Percentiles rank a stretch among this genome's conserved stretches.
Evolutionary conservation across 2,113 vertebrate species (phyloP).

Genomic region (Hemibagrus wyckioides): DNA sequence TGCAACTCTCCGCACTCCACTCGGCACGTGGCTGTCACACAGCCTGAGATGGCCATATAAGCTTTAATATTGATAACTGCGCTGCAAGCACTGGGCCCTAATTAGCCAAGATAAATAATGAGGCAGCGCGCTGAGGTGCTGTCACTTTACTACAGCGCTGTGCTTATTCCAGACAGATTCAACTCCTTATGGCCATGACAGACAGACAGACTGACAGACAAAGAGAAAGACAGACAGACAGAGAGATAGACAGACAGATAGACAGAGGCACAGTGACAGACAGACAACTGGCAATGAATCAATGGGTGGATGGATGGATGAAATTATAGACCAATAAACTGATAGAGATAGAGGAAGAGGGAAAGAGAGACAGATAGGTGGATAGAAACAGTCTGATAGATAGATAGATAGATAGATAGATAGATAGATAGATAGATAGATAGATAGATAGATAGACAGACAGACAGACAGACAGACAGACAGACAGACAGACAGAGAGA

Average conservation of each 20-base stretch:
- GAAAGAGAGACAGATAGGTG: too few species aligned
- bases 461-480: not conserved
- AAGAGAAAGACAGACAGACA: not conserved
- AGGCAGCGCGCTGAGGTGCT: constrained; percentile 52
- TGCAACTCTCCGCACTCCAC: constrained; percentile 44
- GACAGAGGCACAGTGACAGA: not conserved
- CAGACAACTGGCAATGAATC: too few species aligned
- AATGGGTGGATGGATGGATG: not conserved
- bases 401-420: not conserved
- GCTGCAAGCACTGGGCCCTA: constrained; percentile 63
- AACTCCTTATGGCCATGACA: not conserved
- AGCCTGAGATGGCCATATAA: constrained; percentile 64
- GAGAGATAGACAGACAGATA: not conserved
- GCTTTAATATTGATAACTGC: constrained; percentile 74
- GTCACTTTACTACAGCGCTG: constrained; percentile 55
- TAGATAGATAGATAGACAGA: too few species aligned
- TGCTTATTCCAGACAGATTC: constrained; percentile 19
- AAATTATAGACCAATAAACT: not conserved
- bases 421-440: too few species aligned
- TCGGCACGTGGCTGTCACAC: constrained; percentile 21
- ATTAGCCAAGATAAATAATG: constrained; percentile 64
- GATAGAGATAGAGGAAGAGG: not conserved
- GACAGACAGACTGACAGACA: not conserved
- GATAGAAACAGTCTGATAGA: too few species aligned
- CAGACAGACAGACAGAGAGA: not conserved